phyloP scores from a whole-genome alignment of 2,113 vertebrate species.

The Herpailurus yagouaroundi region DNA sequence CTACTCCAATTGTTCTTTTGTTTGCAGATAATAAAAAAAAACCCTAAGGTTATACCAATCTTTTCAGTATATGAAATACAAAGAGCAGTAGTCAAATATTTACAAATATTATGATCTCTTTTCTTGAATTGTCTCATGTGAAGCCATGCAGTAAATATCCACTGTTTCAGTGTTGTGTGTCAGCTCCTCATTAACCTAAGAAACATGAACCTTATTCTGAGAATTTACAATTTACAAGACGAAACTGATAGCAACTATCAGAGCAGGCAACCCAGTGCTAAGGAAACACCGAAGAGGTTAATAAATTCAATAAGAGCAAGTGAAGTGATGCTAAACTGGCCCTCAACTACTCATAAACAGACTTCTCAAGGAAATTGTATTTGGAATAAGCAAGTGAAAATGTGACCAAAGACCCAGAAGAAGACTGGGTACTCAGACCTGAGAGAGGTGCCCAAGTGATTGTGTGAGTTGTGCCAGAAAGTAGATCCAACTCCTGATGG shows the following conservation, averaged over 20 bases:
- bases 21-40: constrained; percentile 10
- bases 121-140: neutral
- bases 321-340: neutral
- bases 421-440: constrained; percentile 18
- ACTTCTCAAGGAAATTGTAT: neutral
- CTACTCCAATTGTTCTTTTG: constrained; percentile 1
- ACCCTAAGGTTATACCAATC: neutral
- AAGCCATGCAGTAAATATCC: neutral
- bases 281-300: neutral
- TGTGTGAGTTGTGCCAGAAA: constrained; percentile 12
- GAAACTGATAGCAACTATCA: neutral
- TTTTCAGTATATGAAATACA: neutral
- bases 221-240: neutral
- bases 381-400: neutral
- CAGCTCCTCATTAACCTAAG: neutral
- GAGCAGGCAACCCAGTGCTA: neutral
- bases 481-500: constrained; percentile 39
- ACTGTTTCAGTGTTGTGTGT: neutral
- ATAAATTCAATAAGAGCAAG: neutral
- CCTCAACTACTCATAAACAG: neutral
- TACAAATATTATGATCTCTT: constrained; percentile 9
- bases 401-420: neutral
- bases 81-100: neutral
- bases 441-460: constrained; percentile 38
- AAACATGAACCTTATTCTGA: neutral